Conservation (phyloP, 1,140 invertebrate species). For the Plutomurus gul region DNA sequence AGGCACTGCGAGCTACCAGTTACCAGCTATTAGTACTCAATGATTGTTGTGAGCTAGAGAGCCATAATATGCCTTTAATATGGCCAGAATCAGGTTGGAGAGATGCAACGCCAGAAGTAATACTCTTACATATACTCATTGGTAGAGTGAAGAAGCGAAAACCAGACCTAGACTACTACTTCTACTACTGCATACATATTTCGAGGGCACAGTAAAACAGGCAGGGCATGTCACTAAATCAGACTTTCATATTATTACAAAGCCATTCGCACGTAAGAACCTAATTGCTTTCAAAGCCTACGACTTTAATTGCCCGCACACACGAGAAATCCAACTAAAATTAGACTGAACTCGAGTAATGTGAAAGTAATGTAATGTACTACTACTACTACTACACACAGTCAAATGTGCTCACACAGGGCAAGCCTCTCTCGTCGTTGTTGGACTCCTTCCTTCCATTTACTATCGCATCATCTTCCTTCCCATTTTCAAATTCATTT, state of each 20-base stretch:
- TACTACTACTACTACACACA: no score
- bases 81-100: not conserved
- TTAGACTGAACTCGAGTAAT: conserved; percentile 20
- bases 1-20: not conserved
- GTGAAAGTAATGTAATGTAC: not conserved
- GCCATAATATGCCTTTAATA: not conserved
- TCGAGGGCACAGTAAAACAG: conserved; percentile 11
- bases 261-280: conserved; percentile 45
- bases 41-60: not conserved
- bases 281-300: conserved; percentile 48
- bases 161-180: not conserved
- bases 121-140: not conserved
- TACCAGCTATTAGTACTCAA: not conserved
- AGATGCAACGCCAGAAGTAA: not conserved
- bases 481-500: conserved; percentile 4
- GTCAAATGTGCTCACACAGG: no score
- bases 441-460: not conserved
- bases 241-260: conserved; percentile 26
- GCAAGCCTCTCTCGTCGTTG: not conserved
- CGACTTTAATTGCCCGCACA: conserved; percentile 41
- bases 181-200: no score
- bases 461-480: conserved; percentile 11
- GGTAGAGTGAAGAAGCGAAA: not conserved
- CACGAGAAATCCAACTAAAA: conserved; percentile 38
- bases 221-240: conserved; percentile 37